phyloP scores from a whole-genome alignment of 2,888 invertebrate genomes.

The Platycheirus albimanus region DNA sequence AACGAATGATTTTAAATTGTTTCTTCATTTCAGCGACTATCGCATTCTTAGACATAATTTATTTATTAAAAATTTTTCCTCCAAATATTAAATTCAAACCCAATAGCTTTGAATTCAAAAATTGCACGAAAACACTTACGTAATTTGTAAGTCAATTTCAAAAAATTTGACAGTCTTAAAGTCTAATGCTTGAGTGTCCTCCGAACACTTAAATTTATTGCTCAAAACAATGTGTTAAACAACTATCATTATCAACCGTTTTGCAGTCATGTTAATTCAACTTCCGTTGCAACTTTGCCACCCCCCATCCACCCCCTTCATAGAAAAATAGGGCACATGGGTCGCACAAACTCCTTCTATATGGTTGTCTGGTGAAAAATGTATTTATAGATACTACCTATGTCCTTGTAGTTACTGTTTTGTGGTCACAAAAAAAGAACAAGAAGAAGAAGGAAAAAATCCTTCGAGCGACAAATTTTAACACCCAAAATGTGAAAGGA shows the following conservation, averaged over 20 bases:
- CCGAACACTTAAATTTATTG: constrained; percentile 51
- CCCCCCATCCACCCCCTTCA: too few species aligned
- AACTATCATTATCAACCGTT: constrained; percentile 72
- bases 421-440: constrained; percentile 38
- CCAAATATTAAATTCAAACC: too few species aligned
- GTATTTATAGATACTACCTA: constrained; percentile 45
- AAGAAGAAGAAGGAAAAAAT: constrained; percentile 22
- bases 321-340: constrained; percentile 29
- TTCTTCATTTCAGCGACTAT: too few species aligned
- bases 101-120: too few species aligned
- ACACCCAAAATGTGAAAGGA: constrained; percentile 67
- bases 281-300: constrained; percentile 61
- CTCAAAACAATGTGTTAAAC: constrained; percentile 64
- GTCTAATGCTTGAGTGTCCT: constrained; percentile 28
- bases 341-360: constrained; percentile 11
- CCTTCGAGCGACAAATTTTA: constrained; percentile 67
- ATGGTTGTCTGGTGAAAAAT: constrained; percentile 46
- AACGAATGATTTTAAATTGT: too few species aligned
- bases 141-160: too few species aligned
- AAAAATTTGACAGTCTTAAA: too few species aligned
- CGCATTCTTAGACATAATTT: too few species aligned
- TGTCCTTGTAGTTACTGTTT: constrained; percentile 33
- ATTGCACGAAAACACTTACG: too few species aligned
- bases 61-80: too few species aligned
- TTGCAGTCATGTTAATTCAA: constrained; percentile 69